Evolutionary conservation across 2,113 vertebrate species (phyloP), one percentile per base, ranked within the genome.

Genomic region (Podarcis raffonei): DNA sequence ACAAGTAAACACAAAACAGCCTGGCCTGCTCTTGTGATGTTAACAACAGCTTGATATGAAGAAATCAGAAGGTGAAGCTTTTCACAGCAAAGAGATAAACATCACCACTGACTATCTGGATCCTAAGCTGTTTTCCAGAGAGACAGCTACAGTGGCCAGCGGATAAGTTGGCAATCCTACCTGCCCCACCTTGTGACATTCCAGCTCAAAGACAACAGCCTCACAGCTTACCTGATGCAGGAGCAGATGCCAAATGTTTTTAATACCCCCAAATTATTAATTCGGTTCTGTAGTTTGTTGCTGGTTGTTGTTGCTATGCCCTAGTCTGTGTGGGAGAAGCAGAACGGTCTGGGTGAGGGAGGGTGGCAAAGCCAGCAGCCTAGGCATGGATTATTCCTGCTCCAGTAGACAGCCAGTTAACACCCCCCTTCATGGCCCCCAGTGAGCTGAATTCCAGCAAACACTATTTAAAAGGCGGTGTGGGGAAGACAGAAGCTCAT

Each of bases 371-470:
- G 59, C 0, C 22, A 0, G 30, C 25, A 11, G 88, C 72, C 91
- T 16, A 65, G 37, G 23, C 37, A 6, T 66, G 78, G 57, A 89
- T 74, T 66, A 75, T 68, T 35, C 77, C 37, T 75, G 83, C 83
- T 71, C 32, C 42, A 27, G 30, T 81, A 81, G 68, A 18, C 81
- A 57, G 15, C 68, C 42, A 53, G 65, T 83, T 72, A 25, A 0
- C 22, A 66, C 87, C 83, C 91, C 65, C 81, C 32, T 0, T 0
- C 13, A 0, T 2, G 69, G 48, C 68, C 77, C 0, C 91, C 94
- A 95, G 95, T 91, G 92, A 94, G 89, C 84, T 71, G 71, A 86
- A 90, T 82, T 83, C 79, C 87, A 87, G 86, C 75, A 94, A 95
- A 94, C 93, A 92, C 88, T 25, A 35, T 80, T 82, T 48, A 42